Evolutionary conservation across 2,888 invertebrate genomes (phyloP).

Genomic region (Troides aeacus): DNA sequence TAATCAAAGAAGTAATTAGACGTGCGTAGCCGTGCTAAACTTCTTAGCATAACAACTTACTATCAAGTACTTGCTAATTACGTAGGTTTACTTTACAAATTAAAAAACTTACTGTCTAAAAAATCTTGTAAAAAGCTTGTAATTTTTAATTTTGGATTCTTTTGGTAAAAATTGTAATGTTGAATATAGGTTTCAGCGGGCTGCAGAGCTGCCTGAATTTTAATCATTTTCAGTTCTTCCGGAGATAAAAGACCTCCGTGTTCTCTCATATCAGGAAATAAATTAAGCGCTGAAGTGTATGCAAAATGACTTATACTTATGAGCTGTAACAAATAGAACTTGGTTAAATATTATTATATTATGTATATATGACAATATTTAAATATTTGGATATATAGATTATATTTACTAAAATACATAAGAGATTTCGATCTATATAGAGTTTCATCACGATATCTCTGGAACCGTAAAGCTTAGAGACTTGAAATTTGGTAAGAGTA

Average conservation of each 20-base stretch:
- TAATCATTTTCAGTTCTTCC: conserved; percentile 55
- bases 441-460: no score
- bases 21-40: no score
- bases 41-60: no score
- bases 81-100: background rate
- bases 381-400: no score
- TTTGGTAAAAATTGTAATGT: conserved; percentile 38
- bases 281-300: conserved; percentile 68
- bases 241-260: conserved; percentile 60
- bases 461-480: no score
- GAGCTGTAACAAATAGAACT: conserved; percentile 47
- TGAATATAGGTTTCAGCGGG: conserved; percentile 46
- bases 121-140: conserved; percentile 61
- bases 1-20: no score
- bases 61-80: background rate
- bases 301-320: conserved; percentile 67
- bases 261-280: conserved; percentile 74
- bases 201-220: conserved; percentile 51
- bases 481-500: no score
- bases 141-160: conserved; percentile 45
- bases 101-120: conserved; percentile 50
- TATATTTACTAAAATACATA: no score
- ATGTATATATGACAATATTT: no score
- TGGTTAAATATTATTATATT: no score
- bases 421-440: no score